A percentile compares a stretch with the other conserved stretches of the same genome.
Conservation (phyloP, 2,888 invertebrate genomes). For the Mesorhabditis belari region DNA sequence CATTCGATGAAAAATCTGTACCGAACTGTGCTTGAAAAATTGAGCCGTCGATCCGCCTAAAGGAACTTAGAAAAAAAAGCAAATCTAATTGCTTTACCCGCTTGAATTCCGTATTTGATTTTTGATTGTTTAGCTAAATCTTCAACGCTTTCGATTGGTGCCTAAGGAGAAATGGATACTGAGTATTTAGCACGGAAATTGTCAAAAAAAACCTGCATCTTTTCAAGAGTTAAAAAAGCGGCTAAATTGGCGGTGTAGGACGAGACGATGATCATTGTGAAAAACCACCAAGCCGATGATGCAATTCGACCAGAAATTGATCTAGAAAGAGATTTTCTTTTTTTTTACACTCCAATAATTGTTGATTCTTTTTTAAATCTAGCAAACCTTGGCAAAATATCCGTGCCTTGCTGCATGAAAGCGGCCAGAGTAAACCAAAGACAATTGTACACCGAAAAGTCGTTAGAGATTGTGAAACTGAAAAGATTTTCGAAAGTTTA, state of each 20-base stretch:
- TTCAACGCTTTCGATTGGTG: slow-evolving; percentile 86
- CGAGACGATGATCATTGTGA: slow-evolving; percentile 83
- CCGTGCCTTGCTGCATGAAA: slow-evolving; percentile 96
- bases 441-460: slow-evolving; percentile 88
- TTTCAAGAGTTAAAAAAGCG: slow-evolving; percentile 93
- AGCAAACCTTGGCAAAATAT: slow-evolving; percentile 75
- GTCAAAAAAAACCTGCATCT: slow-evolving; percentile 63
- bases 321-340: slow-evolving; percentile 58
- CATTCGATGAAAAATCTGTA: slow-evolving; percentile 80
- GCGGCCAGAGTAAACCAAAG: slow-evolving; percentile 96
- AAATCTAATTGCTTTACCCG: slow-evolving; percentile 70
- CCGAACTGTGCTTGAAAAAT: slow-evolving; percentile 65
- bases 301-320: slow-evolving; percentile 88
- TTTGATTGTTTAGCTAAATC: slow-evolving; percentile 84
- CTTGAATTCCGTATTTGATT: slow-evolving; percentile 79
- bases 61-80: slow-evolving; percentile 64
- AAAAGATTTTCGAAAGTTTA: too few species aligned
- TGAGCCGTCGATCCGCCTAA: slow-evolving; percentile 58
- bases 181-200: slow-evolving; percentile 66
- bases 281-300: slow-evolving; percentile 99
- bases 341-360: neutral
- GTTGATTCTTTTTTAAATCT: too few species aligned
- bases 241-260: slow-evolving; percentile 97
- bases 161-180: slow-evolving; percentile 48
- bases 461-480: slow-evolving; percentile 61